Percentiles rank a stretch among this genome's conserved stretches.
Conservation (phyloP, 2,797 vertebrate genomes). For the Siniperca obscura region DNA sequence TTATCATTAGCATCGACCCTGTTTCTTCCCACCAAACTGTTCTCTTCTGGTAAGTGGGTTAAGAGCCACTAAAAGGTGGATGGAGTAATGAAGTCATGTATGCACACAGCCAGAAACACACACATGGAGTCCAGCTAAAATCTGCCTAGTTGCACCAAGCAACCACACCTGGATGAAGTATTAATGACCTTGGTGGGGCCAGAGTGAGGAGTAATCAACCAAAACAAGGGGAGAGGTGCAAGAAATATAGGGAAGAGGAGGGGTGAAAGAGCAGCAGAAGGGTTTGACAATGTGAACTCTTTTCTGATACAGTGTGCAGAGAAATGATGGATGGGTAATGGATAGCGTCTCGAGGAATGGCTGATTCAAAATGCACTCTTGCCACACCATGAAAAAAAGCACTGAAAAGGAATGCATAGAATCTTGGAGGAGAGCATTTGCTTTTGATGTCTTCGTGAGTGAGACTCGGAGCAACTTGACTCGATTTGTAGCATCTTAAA, state of each 20-base stretch:
- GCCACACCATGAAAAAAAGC: slow-evolving; percentile 38
- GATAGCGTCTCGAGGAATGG: slow-evolving; percentile 36
- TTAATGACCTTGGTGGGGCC: slow-evolving; percentile 47
- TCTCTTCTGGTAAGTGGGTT: slow-evolving; percentile 55
- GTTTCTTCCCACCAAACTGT: slow-evolving; percentile 41
- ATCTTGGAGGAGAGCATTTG: slow-evolving; percentile 42
- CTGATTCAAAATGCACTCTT: slow-evolving; percentile 46
- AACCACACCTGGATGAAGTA: slow-evolving; percentile 55
- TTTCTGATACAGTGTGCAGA: slow-evolving; percentile 11
- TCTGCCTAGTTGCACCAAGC: slow-evolving; percentile 33
- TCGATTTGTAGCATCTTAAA: slow-evolving; percentile 62
- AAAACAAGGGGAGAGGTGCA: slow-evolving; percentile 9
- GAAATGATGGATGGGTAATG: slow-evolving; percentile 38
- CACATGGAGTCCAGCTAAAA: slow-evolving; percentile 14
- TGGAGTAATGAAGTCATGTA: slow-evolving; percentile 24
- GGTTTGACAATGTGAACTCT: neutral
- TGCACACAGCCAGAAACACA: slow-evolving; percentile 9
- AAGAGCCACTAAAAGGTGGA: slow-evolving; percentile 47
- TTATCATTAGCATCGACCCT: slow-evolving; percentile 40
- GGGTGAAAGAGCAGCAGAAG: slow-evolving; percentile 13
- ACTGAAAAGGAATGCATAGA: slow-evolving; percentile 25
- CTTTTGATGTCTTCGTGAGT: slow-evolving; percentile 60
- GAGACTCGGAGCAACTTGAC: slow-evolving; percentile 43
- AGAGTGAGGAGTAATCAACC: slow-evolving; percentile 39
- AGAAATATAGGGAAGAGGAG: slow-evolving; percentile 14